These are phyloP conservation scores for Emys orbicularis DNA, from an alignment of 2,797 vertebrate genomes.

Conservation along the genomic window DNA sequence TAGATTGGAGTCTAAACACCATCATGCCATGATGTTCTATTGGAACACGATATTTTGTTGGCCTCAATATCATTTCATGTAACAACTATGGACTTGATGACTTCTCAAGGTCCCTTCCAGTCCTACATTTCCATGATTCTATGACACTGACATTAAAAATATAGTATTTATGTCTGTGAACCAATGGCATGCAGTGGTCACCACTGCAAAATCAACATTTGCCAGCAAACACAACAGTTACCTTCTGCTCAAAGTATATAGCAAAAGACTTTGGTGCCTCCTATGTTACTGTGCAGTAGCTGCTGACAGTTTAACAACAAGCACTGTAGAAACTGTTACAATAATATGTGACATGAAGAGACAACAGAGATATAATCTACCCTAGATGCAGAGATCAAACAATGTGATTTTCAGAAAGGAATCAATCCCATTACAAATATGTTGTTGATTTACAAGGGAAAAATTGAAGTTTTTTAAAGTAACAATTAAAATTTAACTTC, in stretches of 20 bases:
- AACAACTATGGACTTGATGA: background rate
- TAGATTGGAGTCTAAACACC: background rate
- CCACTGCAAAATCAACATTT: background rate
- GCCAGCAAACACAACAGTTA: background rate
- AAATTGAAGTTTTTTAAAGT: conserved; percentile 15
- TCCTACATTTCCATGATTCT: background rate
- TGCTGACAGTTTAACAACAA: rapidly evolving
- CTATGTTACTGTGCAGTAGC: background rate
- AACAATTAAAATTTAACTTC: background rate
- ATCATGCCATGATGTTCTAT: background rate
- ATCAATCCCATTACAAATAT: background rate
- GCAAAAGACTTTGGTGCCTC: background rate
- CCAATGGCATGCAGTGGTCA: background rate
- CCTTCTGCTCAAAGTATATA: background rate
- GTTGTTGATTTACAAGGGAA: background rate
- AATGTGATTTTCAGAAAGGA: background rate
- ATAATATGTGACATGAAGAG: background rate
- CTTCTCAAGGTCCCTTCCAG: background rate
- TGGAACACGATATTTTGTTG: background rate
- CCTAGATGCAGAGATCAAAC: background rate
- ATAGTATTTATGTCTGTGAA: background rate
- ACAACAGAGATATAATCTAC: background rate
- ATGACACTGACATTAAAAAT: background rate
- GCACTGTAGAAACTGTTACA: background rate
- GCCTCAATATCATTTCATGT: background rate